Conservation (phyloP, 1,140 invertebrate species). For the Lamellibrachia luymesi region DNA sequence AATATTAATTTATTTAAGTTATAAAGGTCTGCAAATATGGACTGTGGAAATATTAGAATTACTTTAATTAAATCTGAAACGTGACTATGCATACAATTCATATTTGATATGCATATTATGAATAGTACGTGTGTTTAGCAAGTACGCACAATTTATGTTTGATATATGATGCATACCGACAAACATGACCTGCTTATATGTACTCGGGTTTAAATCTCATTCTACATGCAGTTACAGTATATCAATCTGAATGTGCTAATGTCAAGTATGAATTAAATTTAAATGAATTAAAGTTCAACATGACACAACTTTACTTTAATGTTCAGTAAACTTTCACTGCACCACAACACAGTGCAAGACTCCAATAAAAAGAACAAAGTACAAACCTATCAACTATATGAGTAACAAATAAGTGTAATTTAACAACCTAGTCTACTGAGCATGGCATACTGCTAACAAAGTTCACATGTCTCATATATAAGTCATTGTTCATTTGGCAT, state of each 20-base stretch:
- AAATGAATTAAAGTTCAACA: not conserved
- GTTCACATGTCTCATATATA: not conserved
- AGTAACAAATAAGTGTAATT: not conserved
- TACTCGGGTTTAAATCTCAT: not conserved
- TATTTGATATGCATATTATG: not conserved
- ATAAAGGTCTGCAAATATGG: too few relatives aligned
- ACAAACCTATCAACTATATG: not conserved
- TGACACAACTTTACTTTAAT: not conserved
- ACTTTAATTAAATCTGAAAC: not conserved
- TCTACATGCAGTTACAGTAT: not conserved
- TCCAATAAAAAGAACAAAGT: not conserved
- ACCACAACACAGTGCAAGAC: too few relatives aligned
- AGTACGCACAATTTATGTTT: not conserved
- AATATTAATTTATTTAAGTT: too few relatives aligned
- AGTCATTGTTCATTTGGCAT: not conserved
- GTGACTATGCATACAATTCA: not conserved
- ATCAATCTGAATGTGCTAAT: not conserved
- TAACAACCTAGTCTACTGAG: not conserved
- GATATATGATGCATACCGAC: not conserved
- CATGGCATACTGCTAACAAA: not conserved
- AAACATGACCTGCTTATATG: not conserved
- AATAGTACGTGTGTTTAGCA: not conserved
- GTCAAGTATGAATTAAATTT: not conserved
- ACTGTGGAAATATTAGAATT: too few relatives aligned
- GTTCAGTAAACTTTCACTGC: not conserved